These are phyloP conservation scores for Sturmia bella DNA, from an alignment of 2,888 invertebrate genomes.

Conservation along the genomic window DNA sequence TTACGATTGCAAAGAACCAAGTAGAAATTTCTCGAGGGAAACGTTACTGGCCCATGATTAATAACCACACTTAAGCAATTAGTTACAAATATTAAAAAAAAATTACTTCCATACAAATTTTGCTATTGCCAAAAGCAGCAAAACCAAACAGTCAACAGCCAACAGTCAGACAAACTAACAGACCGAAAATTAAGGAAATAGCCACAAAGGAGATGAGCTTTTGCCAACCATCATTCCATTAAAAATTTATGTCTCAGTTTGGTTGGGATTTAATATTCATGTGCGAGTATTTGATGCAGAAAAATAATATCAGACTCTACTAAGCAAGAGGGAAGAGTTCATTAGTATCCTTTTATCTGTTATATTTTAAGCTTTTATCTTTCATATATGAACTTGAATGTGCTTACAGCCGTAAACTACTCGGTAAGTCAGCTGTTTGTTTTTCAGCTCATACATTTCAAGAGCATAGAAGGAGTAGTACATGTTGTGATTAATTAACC, in stretches of 20 bases:
- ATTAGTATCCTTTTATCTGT: slow-evolving; percentile 58
- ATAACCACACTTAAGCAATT: slow-evolving; percentile 68
- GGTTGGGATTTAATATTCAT: slow-evolving; percentile 49
- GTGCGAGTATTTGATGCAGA: background rate
- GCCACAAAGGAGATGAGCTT: background rate
- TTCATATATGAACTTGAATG: slow-evolving; percentile 52
- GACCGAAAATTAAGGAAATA: background rate
- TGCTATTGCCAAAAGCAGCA: background rate
- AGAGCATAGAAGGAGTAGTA: slow-evolving; percentile 51
- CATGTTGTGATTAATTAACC: slow-evolving; percentile 74
- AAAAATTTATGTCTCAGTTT: slow-evolving; percentile 16
- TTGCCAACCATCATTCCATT: slow-evolving; percentile 3
- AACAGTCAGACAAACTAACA: background rate
- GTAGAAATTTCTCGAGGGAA: slow-evolving; percentile 38
- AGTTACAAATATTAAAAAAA: slow-evolving; percentile 47
- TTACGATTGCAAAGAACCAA: slow-evolving; percentile 15
- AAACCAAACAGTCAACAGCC: background rate
- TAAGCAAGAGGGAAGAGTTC: slow-evolving; percentile 39
- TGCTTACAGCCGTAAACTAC: slow-evolving; percentile 30
- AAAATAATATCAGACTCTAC: background rate
- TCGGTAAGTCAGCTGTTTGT: slow-evolving; percentile 1
- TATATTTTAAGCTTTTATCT: slow-evolving; percentile 50
- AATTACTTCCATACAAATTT: slow-evolving; percentile 17
- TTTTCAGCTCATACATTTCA: background rate
- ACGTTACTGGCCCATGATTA: slow-evolving; percentile 60